Evolutionary conservation across 2,113 vertebrate genomes (phyloP).

Genomic region (Eptesicus fuscus): DNA sequence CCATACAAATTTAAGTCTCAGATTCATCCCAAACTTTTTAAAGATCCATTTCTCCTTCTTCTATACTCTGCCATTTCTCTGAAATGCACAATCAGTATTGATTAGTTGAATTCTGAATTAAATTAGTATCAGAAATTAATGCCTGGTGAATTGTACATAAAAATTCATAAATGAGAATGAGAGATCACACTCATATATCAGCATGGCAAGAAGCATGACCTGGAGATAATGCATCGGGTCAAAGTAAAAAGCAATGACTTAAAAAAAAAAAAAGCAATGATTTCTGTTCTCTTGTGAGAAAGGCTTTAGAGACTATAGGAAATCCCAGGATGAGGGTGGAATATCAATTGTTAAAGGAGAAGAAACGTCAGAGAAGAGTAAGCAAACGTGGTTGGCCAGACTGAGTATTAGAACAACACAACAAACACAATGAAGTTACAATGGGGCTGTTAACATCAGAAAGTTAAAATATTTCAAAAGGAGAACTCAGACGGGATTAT

Average conservation of each 20-base stretch:
- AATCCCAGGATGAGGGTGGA: neutral
- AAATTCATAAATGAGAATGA: constrained; percentile 41
- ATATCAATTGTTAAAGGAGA: neutral
- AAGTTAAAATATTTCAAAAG: neutral
- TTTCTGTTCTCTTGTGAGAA: neutral
- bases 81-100: constrained; percentile 25
- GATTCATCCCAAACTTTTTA: neutral
- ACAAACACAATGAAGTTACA: neutral
- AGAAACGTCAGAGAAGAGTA: neutral
- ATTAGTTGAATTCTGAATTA: constrained; percentile 32
- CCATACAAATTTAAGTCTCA: constrained; percentile 9
- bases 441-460: neutral
- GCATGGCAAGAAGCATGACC: neutral
- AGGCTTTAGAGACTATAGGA: neutral
- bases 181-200: neutral
- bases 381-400: neutral
- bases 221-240: neutral
- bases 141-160: neutral
- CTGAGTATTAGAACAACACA: neutral
- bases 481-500: neutral
- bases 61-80: neutral
- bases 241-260: neutral
- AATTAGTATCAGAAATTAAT: constrained; percentile 36
- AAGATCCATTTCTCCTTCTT: constrained; percentile 10
- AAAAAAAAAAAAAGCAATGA: neutral